Evolutionary conservation across 2,113 vertebrate species (phyloP).

Genomic region (Phasianus colchicus): DNA sequence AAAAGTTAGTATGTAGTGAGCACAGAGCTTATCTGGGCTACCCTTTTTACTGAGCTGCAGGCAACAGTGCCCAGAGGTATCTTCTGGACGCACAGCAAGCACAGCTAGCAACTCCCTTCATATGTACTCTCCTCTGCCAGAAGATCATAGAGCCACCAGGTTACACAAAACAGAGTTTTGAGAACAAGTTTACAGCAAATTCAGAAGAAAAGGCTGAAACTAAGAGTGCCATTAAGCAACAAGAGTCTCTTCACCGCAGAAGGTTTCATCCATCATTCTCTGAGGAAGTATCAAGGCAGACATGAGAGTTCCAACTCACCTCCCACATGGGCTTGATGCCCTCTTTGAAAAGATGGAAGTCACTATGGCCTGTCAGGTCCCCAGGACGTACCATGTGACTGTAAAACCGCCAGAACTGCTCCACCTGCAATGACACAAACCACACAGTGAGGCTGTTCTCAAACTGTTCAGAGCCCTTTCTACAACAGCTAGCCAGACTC

Average conservation of each 20-base stretch:
- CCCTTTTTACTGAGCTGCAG: rapidly evolving
- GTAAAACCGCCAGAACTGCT: slow-evolving; percentile 88
- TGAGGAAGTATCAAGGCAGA: neutral
- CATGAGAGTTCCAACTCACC: slow-evolving; percentile 69
- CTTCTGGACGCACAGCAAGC: neutral
- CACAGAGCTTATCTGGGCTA: neutral
- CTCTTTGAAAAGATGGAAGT: slow-evolving; percentile 89
- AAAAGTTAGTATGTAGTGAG: neutral
- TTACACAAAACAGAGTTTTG: neutral
- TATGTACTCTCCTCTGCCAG: neutral
- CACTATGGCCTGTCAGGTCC: slow-evolving; percentile 87
- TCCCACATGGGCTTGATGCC: slow-evolving; percentile 91
- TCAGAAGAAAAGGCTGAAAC: neutral
- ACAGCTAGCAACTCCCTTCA: neutral
- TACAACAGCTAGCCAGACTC: neutral
- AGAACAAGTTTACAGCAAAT: neutral
- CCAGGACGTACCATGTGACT: slow-evolving; percentile 89
- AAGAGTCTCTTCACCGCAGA: neutral
- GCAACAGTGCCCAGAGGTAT: neutral
- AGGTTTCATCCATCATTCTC: neutral
- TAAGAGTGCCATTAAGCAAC: neutral
- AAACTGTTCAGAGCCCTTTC: neutral
- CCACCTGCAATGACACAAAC: slow-evolving; percentile 75
- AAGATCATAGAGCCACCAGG: neutral
- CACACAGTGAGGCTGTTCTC: neutral